Evolutionary conservation across 2,797 vertebrate species (phyloP), one percentile per base, ranked within the genome.

Genomic region (Gymnoscopelus microlampas): DNA sequence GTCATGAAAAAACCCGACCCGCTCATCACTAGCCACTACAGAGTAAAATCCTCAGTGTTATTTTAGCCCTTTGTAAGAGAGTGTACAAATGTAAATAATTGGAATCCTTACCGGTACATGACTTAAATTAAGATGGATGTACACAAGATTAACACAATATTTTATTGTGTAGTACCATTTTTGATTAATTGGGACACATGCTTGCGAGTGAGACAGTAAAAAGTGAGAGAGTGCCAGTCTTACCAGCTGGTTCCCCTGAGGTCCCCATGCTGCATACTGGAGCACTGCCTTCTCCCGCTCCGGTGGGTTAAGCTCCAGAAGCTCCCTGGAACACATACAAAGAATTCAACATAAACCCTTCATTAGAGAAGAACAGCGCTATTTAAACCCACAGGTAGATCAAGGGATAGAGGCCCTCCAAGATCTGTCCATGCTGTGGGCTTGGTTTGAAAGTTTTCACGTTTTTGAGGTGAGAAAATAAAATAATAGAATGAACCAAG

Each of bases 161-260:
- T 29, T 3, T 29, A 29, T 29, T 29, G 26, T 29, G 26, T 29
- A 29, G 26, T 29, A 4, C 26, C 26, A 29, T 3, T 29, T 29
- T 29, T 29, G 26, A 29, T 29, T 29, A 3, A 3, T 8, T 55
- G 64, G 24, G 66, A 19, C 13, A 57, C 23, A 23, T 67, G 44
- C 39, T 32, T 4, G 26, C 4, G 55, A 51, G 24, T 51, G 26
- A 49, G 19, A 62, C 47, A 64, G 65, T 0, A 44, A 66, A 51
- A 11, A 48, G 24, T 53, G 26, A 49, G 19, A 62, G 51, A 64
- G 65, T 0, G 50, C 19, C 23, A 48, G 61, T 47, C 90, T 91
- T 68, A 96, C 95, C 91, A 96, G 80, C 87, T 96, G 95, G 85
- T 90, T 95, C 68, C 92, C 93, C 60, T 91, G 92, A 15, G 94